Base-by-base conservation (phyloP, 2,888 invertebrate genomes). In the Isotomurus palustris region DNA sequence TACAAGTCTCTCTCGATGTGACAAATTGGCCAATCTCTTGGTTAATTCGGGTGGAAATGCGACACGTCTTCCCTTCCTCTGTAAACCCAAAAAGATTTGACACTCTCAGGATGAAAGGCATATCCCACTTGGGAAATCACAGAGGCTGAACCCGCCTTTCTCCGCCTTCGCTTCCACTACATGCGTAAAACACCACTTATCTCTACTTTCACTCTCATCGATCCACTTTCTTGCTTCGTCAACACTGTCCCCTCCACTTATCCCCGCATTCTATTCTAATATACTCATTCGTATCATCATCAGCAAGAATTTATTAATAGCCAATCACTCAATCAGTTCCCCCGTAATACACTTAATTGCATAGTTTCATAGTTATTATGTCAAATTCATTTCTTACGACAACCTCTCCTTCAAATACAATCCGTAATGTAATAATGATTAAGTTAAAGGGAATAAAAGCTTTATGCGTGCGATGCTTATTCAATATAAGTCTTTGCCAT, bases 401-500 rank as follows among this genome's bases (percentile, higher is more conserved):
- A n/a, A n/a, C n/a, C n/a, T n/a, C n/a, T n/a, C n/a, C n/a, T n/a
- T n/a, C n/a, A n/a, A n/a, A n/a, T n/a, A n/a, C n/a, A n/a, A n/a
- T n/a, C n/a, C n/a, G n/a, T n/a, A n/a, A n/a, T n/a, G n/a, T n/a
- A n/a, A n/a, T n/a, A n/a, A n/a, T n/a, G n/a, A n/a, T n/a, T n/a
- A n/a, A n/a, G n/a, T n/a, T n/a, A n/a, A n/a, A n/a, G n/a, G n/a
- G n/a, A n/a, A n/a, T n/a, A n/a, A n/a, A n/a, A n/a, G n/a, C n/a
- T n/a, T n/a, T n/a, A n/a, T n/a, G n/a, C n/a, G n/a, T n/a, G n/a
- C n/a, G n/a, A n/a, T n/a, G n/a, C n/a, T 56, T 53, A 68, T 12
- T 64, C 66, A 53, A 68, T 35, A 54, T 60, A 68, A 10, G 61
- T 52, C 36, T 70, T 67, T 12, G 66, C 80, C 73, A 87, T 86